Evolutionary conservation across 2,888 invertebrate genomes (phyloP), one percentile per base, ranked within the genome.

Genomic region (Xylota sylvarum): DNA sequence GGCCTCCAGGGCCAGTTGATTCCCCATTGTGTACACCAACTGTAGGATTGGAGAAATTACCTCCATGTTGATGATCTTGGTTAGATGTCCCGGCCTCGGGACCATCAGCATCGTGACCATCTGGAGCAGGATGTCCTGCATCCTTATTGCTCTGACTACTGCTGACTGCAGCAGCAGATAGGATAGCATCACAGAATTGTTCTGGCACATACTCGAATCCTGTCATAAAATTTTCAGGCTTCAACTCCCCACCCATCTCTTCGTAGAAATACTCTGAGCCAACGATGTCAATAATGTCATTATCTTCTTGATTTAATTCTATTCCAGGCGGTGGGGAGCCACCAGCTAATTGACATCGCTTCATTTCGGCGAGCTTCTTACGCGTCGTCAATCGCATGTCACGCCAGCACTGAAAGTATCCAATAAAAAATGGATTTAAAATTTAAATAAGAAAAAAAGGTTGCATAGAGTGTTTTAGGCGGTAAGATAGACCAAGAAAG

Each of bases 181-280:
- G 87, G 72, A 92, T 92, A 60, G 92, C 92, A 90, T 92, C 92
- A 83, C 92, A 92, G 81, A 92, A 91, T 73, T 92, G 92, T 88
- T 92, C 92, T 50, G 92, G 92, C 27, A 92, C 92, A 82, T 91
- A 92, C 72, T 92, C 92, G 27, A 92, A 91, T 37, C 91, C 90
- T 0, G 92, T 90, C 90, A 92, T 91, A 58, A 92, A 92, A 69
- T 90, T 91, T 76, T 92, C 92, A 19, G 92, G 91, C 80, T 92
- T 92, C 0, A 92, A 88, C 64, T 92, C 92, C 0, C 92, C 92
- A 43, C 91, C 91, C 92, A 92, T 92, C 81, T 92, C 92, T 88
- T 92, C 92, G 62, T 92, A 92, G 65, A 92, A 92, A 78, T 92
- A 92, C 73, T 92, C 92, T 0, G 92, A 91, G 46, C 92, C 92